Conservation (phyloP, 2,888 invertebrate species). For the Azorinus chamasolen region DNA sequence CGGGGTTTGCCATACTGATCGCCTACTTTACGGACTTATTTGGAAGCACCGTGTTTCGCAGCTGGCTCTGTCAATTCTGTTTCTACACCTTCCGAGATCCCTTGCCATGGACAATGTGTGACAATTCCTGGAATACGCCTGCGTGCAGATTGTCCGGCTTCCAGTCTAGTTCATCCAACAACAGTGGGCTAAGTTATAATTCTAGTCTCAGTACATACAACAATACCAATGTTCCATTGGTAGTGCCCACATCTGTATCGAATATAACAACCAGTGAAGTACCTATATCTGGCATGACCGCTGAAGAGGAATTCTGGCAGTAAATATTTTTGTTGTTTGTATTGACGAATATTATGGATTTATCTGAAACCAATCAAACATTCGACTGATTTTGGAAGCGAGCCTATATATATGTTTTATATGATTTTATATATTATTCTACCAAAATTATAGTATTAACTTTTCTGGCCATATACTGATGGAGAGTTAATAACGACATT, state of each 20-base stretch:
- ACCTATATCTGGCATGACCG: neutral
- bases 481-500: too few relatives aligned
- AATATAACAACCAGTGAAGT: neutral
- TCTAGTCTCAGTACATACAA: neutral
- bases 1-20: slow-evolving; percentile 29
- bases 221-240: neutral
- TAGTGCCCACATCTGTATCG: neutral
- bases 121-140: slow-evolving; percentile 85
- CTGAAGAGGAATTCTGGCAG: slow-evolving; percentile 25
- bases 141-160: slow-evolving; percentile 75
- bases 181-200: too few relatives aligned
- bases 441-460: too few relatives aligned
- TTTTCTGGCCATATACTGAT: too few relatives aligned
- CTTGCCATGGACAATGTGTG: slow-evolving; percentile 86
- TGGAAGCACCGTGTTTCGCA: slow-evolving; percentile 41
- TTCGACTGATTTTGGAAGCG: too few relatives aligned
- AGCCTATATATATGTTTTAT: too few relatives aligned
- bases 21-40: slow-evolving; percentile 39
- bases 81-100: slow-evolving; percentile 81
- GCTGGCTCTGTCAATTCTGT: slow-evolving; percentile 75
- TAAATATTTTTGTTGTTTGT: neutral
- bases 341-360: too few relatives aligned
- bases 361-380: too few relatives aligned
- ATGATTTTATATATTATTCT: too few relatives aligned
- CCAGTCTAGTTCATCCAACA: neutral